A percentile compares a stretch with the other conserved stretches of the same genome.
phyloP scores from a whole-genome alignment of 2,888 invertebrate genomes.

The Agrochola litura region DNA sequence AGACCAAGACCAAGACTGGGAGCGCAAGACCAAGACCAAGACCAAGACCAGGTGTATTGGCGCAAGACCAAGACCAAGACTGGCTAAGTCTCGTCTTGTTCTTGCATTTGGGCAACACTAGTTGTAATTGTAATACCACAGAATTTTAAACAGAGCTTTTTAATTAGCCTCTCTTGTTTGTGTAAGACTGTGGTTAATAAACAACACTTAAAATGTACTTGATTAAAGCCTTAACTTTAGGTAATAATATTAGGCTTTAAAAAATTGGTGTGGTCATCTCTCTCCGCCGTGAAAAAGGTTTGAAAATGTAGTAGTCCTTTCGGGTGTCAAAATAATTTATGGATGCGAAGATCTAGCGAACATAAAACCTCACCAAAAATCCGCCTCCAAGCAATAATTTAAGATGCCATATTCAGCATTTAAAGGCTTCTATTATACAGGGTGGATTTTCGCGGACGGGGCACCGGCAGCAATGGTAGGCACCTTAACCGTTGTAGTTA shows the following conservation, averaged over 20 bases:
- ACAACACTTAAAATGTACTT: background rate
- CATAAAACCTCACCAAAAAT: conserved; percentile 8
- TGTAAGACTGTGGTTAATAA: conserved; percentile 1
- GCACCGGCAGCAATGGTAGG: too few species aligned
- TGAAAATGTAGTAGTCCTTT: background rate
- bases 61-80: too few species aligned
- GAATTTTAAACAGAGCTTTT: conserved; percentile 19
- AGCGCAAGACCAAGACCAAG: too few species aligned
- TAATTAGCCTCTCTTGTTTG: conserved; percentile 24
- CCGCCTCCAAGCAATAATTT: too few species aligned
- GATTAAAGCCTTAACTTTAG: background rate
- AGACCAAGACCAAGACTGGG: too few species aligned
- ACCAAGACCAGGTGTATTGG: too few species aligned
- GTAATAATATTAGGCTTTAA: background rate
- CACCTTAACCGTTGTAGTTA: too few species aligned
- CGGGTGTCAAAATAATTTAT: conserved; percentile 26
- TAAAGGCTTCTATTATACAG: background rate
- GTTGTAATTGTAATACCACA: conserved; percentile 2
- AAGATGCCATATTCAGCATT: background rate
- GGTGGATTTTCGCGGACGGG: too few species aligned
- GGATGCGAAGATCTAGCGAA: background rate
- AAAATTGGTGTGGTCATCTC: background rate
- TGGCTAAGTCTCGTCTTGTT: too few species aligned
- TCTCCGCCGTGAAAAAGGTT: background rate
- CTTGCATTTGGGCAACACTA: too few species aligned